phyloP scores from a whole-genome alignment of 2,113 vertebrate species.

The Euleptes europaea region DNA sequence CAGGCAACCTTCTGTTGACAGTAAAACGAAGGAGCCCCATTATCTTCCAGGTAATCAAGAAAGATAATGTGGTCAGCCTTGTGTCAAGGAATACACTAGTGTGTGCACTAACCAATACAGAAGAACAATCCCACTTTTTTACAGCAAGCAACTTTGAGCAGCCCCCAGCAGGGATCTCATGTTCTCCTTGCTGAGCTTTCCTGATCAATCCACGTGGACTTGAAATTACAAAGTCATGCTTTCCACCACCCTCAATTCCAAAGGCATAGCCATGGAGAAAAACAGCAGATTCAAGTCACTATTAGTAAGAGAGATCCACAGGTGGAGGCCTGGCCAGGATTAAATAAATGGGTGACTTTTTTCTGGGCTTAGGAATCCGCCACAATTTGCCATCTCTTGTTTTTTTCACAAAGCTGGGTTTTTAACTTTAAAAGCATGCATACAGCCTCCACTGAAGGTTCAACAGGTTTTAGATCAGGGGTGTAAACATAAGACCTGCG shows the following conservation, averaged over 20 bases:
- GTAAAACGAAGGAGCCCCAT: constrained; percentile 32
- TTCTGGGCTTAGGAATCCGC: neutral
- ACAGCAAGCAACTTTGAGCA: neutral
- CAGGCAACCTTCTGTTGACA: constrained; percentile 40
- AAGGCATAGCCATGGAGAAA: neutral
- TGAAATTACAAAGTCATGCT: neutral
- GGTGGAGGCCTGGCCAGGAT: neutral
- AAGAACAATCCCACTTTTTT: constrained; percentile 6
- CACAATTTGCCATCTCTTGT: neutral
- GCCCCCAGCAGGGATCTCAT: neutral
- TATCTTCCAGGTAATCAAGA: constrained; percentile 17
- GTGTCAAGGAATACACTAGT: constrained; percentile 24
- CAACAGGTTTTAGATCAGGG: neutral
- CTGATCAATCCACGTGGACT: neutral
- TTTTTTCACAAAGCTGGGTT: neutral
- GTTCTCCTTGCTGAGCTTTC: neutral
- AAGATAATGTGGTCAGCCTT: constrained; percentile 32
- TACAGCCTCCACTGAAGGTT: neutral
- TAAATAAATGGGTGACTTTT: neutral
- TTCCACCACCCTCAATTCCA: neutral
- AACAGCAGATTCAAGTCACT: neutral
- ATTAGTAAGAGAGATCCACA: neutral
- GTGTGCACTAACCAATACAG: constrained; percentile 38
- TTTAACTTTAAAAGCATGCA: neutral
- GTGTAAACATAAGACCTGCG: too few species aligned